Evolutionary conservation across 2,888 invertebrate genomes (phyloP).

Genomic region (Meiosimyza platycephala): DNA sequence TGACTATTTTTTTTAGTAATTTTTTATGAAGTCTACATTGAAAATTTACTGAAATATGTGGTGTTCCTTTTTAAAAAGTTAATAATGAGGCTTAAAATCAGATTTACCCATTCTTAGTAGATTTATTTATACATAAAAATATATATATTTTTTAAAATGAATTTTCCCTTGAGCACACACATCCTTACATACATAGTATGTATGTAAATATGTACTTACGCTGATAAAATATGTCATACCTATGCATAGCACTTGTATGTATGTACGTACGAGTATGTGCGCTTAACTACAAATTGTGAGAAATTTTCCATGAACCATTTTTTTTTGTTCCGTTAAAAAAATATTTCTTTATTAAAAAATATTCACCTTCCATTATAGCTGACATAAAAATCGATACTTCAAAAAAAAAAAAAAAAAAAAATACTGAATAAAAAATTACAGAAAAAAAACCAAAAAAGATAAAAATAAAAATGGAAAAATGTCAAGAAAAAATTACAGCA

Average conservation of each 20-base stretch:
- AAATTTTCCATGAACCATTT: conserved; percentile 32
- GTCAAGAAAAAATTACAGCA: conserved; percentile 36
- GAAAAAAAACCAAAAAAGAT: conserved; percentile 29
- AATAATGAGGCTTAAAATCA: too few species aligned
- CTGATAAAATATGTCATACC: conserved; percentile 1
- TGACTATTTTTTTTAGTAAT: too few species aligned
- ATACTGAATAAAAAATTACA: conserved; percentile 25
- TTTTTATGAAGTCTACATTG: too few species aligned
- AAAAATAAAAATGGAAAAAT: conserved; percentile 46
- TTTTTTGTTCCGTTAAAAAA: conserved; percentile 19
- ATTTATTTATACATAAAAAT: too few species aligned
- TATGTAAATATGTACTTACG: too few species aligned
- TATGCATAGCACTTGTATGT: conserved; percentile 15
- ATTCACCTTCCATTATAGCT: conserved; percentile 60
- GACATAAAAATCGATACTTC: conserved; percentile 61
- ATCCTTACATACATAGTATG: too few species aligned
- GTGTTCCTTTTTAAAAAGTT: too few species aligned
- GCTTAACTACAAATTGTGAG: conserved; percentile 14
- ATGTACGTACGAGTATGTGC: conserved; percentile 41
- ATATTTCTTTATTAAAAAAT: conserved; percentile 48
- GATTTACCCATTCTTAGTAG: too few species aligned
- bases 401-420: conserved; percentile 47
- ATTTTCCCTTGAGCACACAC: too few species aligned
- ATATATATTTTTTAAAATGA: too few species aligned
- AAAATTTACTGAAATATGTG: too few species aligned